phyloP scores from a whole-genome alignment of 2,797 vertebrate species.

The Pangasius macronema region DNA sequence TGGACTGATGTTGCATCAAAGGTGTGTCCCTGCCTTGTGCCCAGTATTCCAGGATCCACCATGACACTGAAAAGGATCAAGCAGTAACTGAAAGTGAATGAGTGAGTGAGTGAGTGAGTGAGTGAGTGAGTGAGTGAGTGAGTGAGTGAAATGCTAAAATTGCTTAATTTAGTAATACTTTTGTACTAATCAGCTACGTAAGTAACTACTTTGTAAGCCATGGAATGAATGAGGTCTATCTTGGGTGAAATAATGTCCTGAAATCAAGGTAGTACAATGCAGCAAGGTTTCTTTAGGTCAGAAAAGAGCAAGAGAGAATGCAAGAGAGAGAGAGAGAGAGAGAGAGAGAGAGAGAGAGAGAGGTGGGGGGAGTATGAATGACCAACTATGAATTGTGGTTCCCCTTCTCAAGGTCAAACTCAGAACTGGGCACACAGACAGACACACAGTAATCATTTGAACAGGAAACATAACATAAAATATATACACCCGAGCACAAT shows the following conservation, averaged over 20 bases:
- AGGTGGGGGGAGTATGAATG: constrained; percentile 53
- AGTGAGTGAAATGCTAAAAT: neutral
- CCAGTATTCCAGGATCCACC: neutral
- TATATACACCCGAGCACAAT: neutral
- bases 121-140: too few relatives aligned
- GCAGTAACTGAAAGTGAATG: neutral
- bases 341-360: constrained; percentile 27
- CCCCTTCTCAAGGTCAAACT: constrained; percentile 77
- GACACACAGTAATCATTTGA: constrained; percentile 19
- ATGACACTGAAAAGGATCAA: neutral
- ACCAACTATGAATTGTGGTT: constrained; percentile 72
- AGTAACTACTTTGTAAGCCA: neutral
- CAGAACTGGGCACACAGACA: constrained; percentile 35
- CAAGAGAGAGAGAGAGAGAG: constrained; percentile 40
- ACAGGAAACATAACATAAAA: constrained; percentile 32
- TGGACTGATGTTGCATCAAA: neutral
- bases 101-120: neutral
- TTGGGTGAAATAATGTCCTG: constrained; percentile 18
- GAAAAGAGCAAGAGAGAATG: constrained; percentile 12
- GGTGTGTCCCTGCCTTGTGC: neutral
- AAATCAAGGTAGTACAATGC: neutral
- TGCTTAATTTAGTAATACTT: neutral
- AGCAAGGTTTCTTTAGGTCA: neutral
- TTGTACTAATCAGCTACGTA: too few relatives aligned
- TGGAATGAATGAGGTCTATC: neutral